Conservation (phyloP, 1,140 invertebrate genomes). For the Orius insidiosus region DNA sequence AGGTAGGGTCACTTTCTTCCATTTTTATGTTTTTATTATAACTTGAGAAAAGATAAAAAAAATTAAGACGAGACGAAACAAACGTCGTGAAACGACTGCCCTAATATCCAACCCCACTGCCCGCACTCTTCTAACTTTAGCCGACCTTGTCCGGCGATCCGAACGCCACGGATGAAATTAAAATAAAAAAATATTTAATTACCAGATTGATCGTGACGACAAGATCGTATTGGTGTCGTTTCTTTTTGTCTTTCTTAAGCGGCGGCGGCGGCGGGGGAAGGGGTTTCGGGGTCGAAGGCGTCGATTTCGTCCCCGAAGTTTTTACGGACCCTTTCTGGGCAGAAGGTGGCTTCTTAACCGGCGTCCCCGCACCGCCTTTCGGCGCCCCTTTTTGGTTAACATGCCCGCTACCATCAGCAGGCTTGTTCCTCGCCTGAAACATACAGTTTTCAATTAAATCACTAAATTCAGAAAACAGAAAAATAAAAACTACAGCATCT, state of each 20-base stretch:
- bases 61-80: too few species aligned
- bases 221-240: conserved; percentile 63
- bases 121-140: too few species aligned
- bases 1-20: not conserved
- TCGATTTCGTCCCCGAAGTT: conserved; percentile 28
- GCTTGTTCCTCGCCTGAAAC: conserved; percentile 56
- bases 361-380: conserved; percentile 30
- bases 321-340: conserved; percentile 31
- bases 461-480: too few species aligned
- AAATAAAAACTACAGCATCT: too few species aligned
- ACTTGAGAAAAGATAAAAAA: too few species aligned
- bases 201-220: conserved; percentile 68
- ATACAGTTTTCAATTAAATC: conserved; percentile 1
- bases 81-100: too few species aligned
- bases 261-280: conserved; percentile 26
- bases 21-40: too few species aligned
- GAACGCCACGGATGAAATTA: too few species aligned
- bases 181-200: conserved; percentile 25
- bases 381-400: conserved; percentile 45
- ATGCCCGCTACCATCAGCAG: conserved; percentile 51
- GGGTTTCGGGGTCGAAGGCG: conserved; percentile 3
- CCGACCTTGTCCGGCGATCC: too few species aligned
- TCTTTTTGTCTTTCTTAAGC: conserved; percentile 53
- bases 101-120: too few species aligned
- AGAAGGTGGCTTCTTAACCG: conserved; percentile 36